Evolutionary conservation across 2,797 vertebrate species (phyloP).

Genomic region (Simalia tracyae): DNA sequence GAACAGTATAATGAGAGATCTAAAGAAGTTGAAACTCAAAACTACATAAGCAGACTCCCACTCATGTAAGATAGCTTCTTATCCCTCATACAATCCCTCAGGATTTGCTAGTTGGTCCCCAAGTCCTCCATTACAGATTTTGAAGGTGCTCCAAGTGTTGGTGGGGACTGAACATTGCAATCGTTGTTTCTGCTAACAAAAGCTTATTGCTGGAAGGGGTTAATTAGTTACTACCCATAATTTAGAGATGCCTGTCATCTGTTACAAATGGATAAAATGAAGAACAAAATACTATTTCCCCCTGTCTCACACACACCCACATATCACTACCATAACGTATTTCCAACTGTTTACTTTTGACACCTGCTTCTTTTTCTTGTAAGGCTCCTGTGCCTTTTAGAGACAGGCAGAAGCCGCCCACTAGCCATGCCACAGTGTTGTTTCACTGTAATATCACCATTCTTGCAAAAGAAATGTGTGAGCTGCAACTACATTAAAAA

Average conservation of each 20-base stretch:
- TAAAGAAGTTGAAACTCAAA: background rate
- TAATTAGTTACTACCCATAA: background rate
- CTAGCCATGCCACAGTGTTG: constrained; percentile 7
- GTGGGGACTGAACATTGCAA: background rate
- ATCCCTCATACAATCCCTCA: background rate
- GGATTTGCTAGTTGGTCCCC: background rate
- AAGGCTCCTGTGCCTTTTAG: background rate
- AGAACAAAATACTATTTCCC: background rate
- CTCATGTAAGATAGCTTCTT: background rate
- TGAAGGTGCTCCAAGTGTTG: background rate
- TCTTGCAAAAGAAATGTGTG: constrained; percentile 51
- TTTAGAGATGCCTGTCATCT: background rate
- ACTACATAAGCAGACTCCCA: background rate
- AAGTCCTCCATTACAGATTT: background rate
- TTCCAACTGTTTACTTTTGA: background rate
- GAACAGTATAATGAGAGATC: background rate
- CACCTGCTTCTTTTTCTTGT: background rate
- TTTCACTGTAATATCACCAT: background rate
- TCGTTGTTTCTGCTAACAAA: background rate
- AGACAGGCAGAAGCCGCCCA: background rate
- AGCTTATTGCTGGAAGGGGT: background rate
- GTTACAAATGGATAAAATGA: background rate
- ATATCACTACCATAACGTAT: background rate
- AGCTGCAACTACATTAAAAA: background rate
- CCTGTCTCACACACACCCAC: background rate